These are phyloP conservation scores for Agriotes lineatus DNA, from an alignment of 2,888 invertebrate species.

Conservation along the genomic window DNA sequence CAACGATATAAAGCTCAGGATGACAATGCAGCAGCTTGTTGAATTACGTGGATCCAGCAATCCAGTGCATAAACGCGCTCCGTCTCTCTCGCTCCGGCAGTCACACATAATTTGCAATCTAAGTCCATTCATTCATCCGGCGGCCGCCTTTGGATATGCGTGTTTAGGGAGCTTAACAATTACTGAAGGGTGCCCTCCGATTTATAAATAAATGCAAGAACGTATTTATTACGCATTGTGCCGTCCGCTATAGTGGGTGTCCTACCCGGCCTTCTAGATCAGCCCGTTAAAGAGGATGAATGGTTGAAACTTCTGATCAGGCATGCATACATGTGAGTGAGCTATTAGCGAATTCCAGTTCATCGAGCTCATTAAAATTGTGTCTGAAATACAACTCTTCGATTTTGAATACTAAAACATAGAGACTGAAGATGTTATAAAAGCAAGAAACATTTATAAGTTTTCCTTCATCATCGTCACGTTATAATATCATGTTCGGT, in stretches of 20 bases:
- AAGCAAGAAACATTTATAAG: no score
- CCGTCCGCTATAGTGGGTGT: slow-evolving; percentile 23
- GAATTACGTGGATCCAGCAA: slow-evolving; percentile 45
- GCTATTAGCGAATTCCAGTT: no score
- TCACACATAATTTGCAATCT: slow-evolving; percentile 56
- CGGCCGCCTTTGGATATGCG: slow-evolving; percentile 47
- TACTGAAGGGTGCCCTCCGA: slow-evolving; percentile 45
- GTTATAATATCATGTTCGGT: no score
- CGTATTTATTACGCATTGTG: slow-evolving; percentile 47
- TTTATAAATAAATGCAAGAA: slow-evolving; percentile 49
- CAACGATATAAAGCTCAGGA: slow-evolving; percentile 46
- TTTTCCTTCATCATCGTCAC: no score
- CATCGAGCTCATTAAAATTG: no score
- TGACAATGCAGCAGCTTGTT: slow-evolving; percentile 45
- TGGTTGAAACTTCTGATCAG: no score
- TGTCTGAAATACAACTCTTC: no score
- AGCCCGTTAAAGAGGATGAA: no score
- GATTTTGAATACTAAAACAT: no score
- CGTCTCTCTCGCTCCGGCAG: slow-evolving; percentile 44
- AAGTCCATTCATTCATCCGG: slow-evolving; percentile 50
- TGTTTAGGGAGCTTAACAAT: slow-evolving; percentile 51
- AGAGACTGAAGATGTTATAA: no score
- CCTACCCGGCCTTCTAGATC: slow-evolving; percentile 5
- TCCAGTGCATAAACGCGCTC: slow-evolving; percentile 43
- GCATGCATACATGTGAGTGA: no score